Percentiles rank a stretch among this genome's conserved stretches.
phyloP scores from a whole-genome alignment of 1,140 invertebrate genomes.

The Drosophila bipectinata region DNA sequence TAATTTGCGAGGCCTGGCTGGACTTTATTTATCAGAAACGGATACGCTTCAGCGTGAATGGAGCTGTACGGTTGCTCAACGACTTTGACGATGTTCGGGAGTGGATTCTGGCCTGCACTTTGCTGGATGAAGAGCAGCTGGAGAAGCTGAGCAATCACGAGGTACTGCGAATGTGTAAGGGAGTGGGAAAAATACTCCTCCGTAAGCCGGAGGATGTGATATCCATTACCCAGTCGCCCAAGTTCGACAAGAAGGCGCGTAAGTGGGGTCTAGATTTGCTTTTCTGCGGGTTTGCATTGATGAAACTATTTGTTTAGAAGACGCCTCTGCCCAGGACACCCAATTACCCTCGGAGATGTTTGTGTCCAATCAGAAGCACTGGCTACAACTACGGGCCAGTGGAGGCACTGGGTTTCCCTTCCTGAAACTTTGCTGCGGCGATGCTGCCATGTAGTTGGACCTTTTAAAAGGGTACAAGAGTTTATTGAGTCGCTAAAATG shows the following conservation, averaged over 20 bases:
- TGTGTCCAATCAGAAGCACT: conserved; percentile 94
- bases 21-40: conserved; percentile 92
- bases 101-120: conserved; percentile 87
- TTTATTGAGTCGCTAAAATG: conserved; percentile 81
- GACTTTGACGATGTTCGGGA: conserved; percentile 90
- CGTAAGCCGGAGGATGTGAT: conserved; percentile 89
- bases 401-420: conserved; percentile 71
- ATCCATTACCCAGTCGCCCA: conserved; percentile 78
- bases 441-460: conserved; percentile 48
- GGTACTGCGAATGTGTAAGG: conserved; percentile 90
- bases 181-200: conserved; percentile 90
- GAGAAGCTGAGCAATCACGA: conserved; percentile 90
- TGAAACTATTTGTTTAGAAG: conserved; percentile 36
- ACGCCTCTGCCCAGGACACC: conserved; percentile 81
- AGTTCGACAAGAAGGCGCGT: conserved; percentile 73
- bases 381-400: conserved; percentile 89
- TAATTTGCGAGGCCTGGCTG: conserved; percentile 93
- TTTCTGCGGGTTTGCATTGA: fast-evolving
- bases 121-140: conserved; percentile 85
- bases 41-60: conserved; percentile 88
- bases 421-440: conserved; percentile 72
- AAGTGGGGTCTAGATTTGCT: conserved; percentile 15
- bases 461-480: conserved; percentile 76
- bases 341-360: conserved; percentile 94
- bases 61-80: conserved; percentile 87